Percentiles rank a stretch among this genome's conserved stretches.
Conservation (phyloP, 2,113 vertebrate species). For the Pachypanchax playfairii region DNA sequence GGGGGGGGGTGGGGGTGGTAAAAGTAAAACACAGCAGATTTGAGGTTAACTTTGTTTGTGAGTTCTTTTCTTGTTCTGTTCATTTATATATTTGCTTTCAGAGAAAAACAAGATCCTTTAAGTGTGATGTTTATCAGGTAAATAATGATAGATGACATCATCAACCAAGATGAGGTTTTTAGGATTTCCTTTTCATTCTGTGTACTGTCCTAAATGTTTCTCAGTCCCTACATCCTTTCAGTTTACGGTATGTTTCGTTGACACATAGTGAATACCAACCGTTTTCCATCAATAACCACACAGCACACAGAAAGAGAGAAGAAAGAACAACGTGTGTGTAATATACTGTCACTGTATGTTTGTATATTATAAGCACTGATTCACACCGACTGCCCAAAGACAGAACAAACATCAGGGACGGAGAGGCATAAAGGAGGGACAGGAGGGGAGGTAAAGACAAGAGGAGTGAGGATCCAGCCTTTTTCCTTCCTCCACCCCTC, state of each 20-base stretch:
- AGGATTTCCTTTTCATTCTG: no score
- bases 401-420: constrained; percentile 44
- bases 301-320: constrained; percentile 53
- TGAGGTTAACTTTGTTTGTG: constrained; percentile 46
- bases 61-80: constrained; percentile 44
- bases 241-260: constrained; percentile 25
- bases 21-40: constrained; percentile 36
- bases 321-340: constrained; percentile 41
- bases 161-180: constrained; percentile 13
- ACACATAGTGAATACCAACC: constrained; percentile 50
- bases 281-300: constrained; percentile 50
- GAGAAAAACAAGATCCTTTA: not conserved
- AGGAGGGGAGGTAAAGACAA: constrained; percentile 37
- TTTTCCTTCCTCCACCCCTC: constrained; percentile 54
- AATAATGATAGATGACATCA: constrained; percentile 14
- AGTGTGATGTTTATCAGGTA: constrained; percentile 12
- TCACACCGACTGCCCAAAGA: constrained; percentile 61
- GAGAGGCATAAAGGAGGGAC: constrained; percentile 24
- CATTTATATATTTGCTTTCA: constrained; percentile 15
- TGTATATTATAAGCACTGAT: constrained; percentile 48
- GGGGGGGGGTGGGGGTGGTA: constrained; percentile 20
- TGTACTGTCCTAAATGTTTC: not conserved
- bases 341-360: constrained; percentile 47
- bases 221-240: no score
- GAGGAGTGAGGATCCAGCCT: constrained; percentile 89